phyloP scores from a whole-genome alignment of 2,113 vertebrate species.

The Pardalotus punctatus region DNA sequence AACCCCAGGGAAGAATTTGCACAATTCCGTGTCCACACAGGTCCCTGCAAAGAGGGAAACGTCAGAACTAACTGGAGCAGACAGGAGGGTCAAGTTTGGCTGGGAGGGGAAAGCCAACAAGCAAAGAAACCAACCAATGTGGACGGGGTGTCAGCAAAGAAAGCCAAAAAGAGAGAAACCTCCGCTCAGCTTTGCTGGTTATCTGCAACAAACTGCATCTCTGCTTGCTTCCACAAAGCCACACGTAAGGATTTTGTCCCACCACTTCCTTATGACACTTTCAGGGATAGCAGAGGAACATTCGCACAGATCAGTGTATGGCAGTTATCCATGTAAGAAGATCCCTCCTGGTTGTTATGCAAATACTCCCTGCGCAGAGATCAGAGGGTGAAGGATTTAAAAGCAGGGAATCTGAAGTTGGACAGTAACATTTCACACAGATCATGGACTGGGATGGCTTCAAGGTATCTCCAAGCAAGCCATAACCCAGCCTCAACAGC shows the following conservation, averaged over 20 bases:
- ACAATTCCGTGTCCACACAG: neutral
- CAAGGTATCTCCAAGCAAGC: neutral
- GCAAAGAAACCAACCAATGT: neutral
- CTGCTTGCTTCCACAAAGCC: neutral
- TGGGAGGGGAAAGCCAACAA: neutral
- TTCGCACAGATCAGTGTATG: accelerated
- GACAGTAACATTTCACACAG: neutral
- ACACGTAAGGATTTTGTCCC: neutral
- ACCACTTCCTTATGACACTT: accelerated
- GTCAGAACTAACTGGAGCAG: neutral
- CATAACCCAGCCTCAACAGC: neutral
- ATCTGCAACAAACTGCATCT: neutral
- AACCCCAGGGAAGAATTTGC: neutral
- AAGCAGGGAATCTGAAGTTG: neutral
- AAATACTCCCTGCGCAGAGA: neutral
- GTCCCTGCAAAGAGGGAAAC: neutral
- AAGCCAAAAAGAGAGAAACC: neutral
- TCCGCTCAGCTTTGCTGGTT: neutral
- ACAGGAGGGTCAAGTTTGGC: neutral
- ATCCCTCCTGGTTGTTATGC: neutral
- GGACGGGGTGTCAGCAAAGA: neutral
- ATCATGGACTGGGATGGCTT: neutral
- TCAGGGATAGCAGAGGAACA: neutral
- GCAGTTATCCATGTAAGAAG: neutral
- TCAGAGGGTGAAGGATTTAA: neutral